Base-by-base conservation (phyloP, 2,797 vertebrate species). In the Dicrostonyx torquatus region DNA sequence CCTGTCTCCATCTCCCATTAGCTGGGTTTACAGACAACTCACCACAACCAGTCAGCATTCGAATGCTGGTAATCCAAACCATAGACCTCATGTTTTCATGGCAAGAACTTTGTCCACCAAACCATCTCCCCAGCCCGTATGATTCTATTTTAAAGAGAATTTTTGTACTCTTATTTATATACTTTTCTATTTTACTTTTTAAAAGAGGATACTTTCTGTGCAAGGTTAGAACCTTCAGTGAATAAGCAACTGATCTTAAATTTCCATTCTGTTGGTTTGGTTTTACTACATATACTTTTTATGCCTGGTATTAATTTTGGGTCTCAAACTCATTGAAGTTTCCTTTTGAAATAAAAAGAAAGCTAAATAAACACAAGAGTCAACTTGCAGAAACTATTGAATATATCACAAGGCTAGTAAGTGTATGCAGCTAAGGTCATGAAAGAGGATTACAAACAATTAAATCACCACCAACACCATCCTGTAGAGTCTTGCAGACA, bases 351-450 rank as follows among this genome's bases (percentile, higher is more conserved):
- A 43, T 73, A 45, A 90, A 70, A 40, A 18, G 20, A 26, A 15
- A 24, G 66, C 58, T 9, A 76, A 87, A 45, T 95, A 70, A 64
- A 58, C 94, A 94, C 22, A 1, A 70, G 31, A 66, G 7, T 68
- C 22, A 76, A 50, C 1, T 83, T 83, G 90, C 40, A 85, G 55
- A 78, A 94, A 95, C 87, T 84, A 80, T 87, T 90, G 86, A 79
- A 70, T 86, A 87, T 11, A 70, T 86, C 22, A 90, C 31, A 83
- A 53, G 40, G 17, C 3, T 87, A 82, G 11, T 50, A 89, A 83
- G 22, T 22, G 83, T 55, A 91, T 77, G 43, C 43, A 90, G 53
- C 6, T 83, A 72, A 84, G 83, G 34, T 43, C 70, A 64, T 84
- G 45, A 87, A 75, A 22, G 13, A 76, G 4, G 31, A 89, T 29